Base-by-base conservation (phyloP, 92 coral and sea anemone genomes). In the Siderastrea radians region DNA sequence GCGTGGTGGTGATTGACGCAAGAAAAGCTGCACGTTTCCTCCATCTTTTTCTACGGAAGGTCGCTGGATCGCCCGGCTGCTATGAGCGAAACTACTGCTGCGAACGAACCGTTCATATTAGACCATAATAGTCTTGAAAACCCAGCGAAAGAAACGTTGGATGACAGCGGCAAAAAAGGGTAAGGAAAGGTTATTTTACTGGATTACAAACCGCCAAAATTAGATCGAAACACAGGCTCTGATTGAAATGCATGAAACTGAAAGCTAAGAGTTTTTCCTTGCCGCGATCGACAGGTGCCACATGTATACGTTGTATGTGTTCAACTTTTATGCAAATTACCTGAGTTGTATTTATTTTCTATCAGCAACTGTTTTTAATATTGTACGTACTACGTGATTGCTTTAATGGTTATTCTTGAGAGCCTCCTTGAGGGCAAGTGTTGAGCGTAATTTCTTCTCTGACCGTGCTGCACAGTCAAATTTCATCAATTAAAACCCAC, bases 31-130 rank as follows among this genome's bases (percentile, higher is more conserved):
- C 12, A 13, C 48, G 14, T 38, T 45, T 38, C 72, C 11, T 38
- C 19, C 13, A 13, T 61, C 38, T 26, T 26, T 61, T 38, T 67
- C 49, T 3, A 17, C 72, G 49, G 13, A 14, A 7, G 43, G 6
- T 67, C 2, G 26, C 66, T 12, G 66, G 66, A 61, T 61, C 49
- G 47, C 49, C 10, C 49, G 47, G 13, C 10, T 6, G 45, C 70
- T 43, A 64, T 79, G 83, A 63, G 58, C 60, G 83, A 61, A 79
- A 15, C 6, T 14, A 79, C 17, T 63, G 57, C 72, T 49, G 73
- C 72, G 5, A 50, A 79, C 83, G 72, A 79, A 4, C 83, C 72
- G 49, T 63, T 79, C 72, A 15, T 69, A 3, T 13, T 50, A 15
- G 85, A 81, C 4, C 60, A 17, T 10, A 81, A 81, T 53, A 67